These are phyloP conservation scores for Melanotaenia duboulayi DNA, from an alignment of 2,113 vertebrate genomes.

Conservation along the genomic window DNA sequence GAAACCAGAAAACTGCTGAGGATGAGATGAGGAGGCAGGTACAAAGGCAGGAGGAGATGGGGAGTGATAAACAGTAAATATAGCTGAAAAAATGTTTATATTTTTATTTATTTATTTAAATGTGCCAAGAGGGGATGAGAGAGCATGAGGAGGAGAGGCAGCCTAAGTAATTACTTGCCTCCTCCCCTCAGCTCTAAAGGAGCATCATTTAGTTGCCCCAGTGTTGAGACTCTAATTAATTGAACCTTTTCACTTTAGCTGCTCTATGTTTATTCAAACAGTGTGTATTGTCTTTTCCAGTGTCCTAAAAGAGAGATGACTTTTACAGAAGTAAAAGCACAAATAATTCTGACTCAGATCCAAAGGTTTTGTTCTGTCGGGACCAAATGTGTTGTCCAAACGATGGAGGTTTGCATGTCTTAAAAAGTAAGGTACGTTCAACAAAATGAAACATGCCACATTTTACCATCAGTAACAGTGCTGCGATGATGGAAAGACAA, in stretches of 20 bases:
- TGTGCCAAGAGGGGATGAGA: constrained; percentile 9
- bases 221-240: constrained; percentile 45
- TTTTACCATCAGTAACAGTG: too few relatives aligned
- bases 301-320: too few relatives aligned
- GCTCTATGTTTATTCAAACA: constrained; percentile 15
- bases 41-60: not conserved
- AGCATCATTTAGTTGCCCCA: constrained; percentile 61
- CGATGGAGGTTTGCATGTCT: too few relatives aligned
- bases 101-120: constrained; percentile 16
- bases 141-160: constrained; percentile 21
- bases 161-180: constrained; percentile 49
- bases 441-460: too few relatives aligned
- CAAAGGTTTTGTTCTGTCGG: too few relatives aligned
- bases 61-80: constrained; percentile 38
- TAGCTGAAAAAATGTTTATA: constrained; percentile 27
- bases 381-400: too few relatives aligned
- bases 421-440: too few relatives aligned
- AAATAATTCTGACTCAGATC: too few relatives aligned
- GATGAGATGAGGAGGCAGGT: constrained; percentile 32
- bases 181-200: constrained; percentile 54
- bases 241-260: constrained; percentile 28
- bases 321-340: too few relatives aligned
- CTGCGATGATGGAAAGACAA: too few relatives aligned
- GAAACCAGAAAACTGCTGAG: constrained; percentile 21
- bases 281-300: not conserved